Base-by-base conservation (phyloP, 2,797 vertebrate genomes). In the Crenichthys baileyi region DNA sequence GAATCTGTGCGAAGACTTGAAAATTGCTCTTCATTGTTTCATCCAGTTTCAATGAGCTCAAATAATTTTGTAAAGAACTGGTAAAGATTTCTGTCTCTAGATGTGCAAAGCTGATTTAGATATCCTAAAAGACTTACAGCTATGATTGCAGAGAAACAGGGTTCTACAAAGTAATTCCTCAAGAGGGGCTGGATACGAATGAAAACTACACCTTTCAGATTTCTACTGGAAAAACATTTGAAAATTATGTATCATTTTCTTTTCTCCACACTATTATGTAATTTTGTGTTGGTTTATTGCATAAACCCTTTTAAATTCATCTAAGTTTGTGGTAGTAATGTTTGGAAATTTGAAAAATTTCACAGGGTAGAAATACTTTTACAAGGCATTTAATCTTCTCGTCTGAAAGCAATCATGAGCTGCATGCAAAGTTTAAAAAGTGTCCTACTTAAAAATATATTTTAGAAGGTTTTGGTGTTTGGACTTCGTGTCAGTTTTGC, bases 401-500 rank as follows among this genome's bases (percentile, higher is more conserved):
- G 24, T n/a, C 3, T 20, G 3, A 70, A 70, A 46, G 24, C 6
- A 46, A 7, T 46, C 44, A 26, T 46, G 5, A 70, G 24, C 24
- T 68, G 2, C 24, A n/a, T 46, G 15, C 13, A 70, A 26, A 70
- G 22, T n/a, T 70, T 46, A 15, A 46, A 46, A 22, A 44, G 22
- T 7, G 5, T n/a, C 24, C 0, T 2, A 71, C 26, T 75, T 46
- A 72, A 75, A 80, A 26, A 79, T 16, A 50, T 8, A 50, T 71
- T 58, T 41, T 39, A 29, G 79, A 82, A 75, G 46, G 84, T 78
- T 89, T 80, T 63, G 79, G 78, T 75, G 36, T 87, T 80, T 4
- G 80, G 75, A 73, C 39, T 75, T 85, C 39, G 70, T 76, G 91
- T 80, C 29, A 5, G 79, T 88, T 83, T 86, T 26, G 68, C 7